These are phyloP conservation scores for Drosophila cognata DNA, from an alignment of 2,888 invertebrate genomes.

Conservation along the genomic window DNA sequence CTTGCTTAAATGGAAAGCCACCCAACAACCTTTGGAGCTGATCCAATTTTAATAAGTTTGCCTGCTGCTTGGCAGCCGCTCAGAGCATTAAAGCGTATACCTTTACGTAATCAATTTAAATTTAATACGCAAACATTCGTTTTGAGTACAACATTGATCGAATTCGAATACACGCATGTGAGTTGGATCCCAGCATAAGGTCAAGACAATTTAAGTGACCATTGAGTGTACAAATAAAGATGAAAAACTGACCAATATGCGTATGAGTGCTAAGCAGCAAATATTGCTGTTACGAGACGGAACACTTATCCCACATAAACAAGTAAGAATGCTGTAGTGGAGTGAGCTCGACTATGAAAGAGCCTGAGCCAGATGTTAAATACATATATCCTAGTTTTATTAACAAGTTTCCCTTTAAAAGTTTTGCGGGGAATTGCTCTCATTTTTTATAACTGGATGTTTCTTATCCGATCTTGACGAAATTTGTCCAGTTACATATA, in stretches of 20 bases:
- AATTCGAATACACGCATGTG: not conserved
- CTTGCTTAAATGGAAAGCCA: constrained; percentile 27
- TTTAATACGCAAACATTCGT: constrained; percentile 16
- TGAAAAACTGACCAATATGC: not conserved
- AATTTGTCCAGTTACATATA: not conserved
- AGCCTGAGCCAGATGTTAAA: not conserved
- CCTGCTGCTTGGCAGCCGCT: constrained; percentile 24
- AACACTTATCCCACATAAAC: not conserved
- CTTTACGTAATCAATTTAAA: constrained; percentile 17
- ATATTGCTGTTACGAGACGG: not conserved
- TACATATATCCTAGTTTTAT: not conserved
- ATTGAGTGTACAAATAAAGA: not conserved
- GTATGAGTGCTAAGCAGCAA: constrained; percentile 1
- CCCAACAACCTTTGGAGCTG: constrained; percentile 29
- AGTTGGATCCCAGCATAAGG: not conserved
- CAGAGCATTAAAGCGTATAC: constrained; percentile 17
- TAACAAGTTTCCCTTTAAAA: not conserved
- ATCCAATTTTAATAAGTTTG: constrained; percentile 48
- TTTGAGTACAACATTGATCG: constrained; percentile 5
- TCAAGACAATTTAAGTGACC: not conserved
- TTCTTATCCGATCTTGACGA: not conserved
- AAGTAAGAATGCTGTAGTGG: not conserved
- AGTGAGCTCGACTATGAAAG: not conserved
- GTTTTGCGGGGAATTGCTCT: not conserved
- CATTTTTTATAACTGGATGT: not conserved